Evolutionary conservation across 2,113 vertebrate genomes (phyloP), one percentile per base, ranked within the genome.

Genomic region (Plotosus lineatus): DNA sequence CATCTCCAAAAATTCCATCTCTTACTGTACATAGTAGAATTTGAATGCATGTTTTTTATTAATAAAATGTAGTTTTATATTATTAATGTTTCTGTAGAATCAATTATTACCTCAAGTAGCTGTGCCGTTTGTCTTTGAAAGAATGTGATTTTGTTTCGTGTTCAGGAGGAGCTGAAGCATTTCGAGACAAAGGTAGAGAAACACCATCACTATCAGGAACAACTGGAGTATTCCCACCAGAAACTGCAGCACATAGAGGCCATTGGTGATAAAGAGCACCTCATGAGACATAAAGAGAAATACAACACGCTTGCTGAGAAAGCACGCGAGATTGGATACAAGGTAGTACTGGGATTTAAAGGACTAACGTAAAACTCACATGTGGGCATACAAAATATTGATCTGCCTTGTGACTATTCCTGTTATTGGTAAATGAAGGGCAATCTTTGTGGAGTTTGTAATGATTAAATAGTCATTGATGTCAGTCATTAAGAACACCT

Each of bases 131-230:
- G 1, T 12, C 40, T 3, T 33, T 51, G 17, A 19, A 72, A 21
- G 15, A 28, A 33, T 50, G 0, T 50, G 28, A 46, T 23, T 1
- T 28, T 36, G 31, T 48, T 71, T 71, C 23, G 56, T 33, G 4
- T 85, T 61, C 69, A 99, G 97, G 97, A 98, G 85, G 98, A 99
- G 86, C 94, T 99, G 61, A 95, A 86, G 80, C 98, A 99, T 88
- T 99, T 99, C 0, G 97, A 99, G 89, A 95, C 94, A 75, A 98
- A 98, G 82, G 95, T 99, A 31, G 97, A 98, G 84, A 99, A 99
- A 86, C 97, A 98, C 84, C 94, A 93, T 81, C 98, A 99, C 86
- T 99, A 97, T 87, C 95, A 96, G 92, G 95, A 97, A 85, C 96
- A 99, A 86, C 92, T 99, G 83, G 95, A 98, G 79, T 92, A 98